A percentile compares a stretch with the other conserved stretches of the same genome.
Conservation (phyloP, 2,113 vertebrate genomes). For the Cisticola juncidis region DNA sequence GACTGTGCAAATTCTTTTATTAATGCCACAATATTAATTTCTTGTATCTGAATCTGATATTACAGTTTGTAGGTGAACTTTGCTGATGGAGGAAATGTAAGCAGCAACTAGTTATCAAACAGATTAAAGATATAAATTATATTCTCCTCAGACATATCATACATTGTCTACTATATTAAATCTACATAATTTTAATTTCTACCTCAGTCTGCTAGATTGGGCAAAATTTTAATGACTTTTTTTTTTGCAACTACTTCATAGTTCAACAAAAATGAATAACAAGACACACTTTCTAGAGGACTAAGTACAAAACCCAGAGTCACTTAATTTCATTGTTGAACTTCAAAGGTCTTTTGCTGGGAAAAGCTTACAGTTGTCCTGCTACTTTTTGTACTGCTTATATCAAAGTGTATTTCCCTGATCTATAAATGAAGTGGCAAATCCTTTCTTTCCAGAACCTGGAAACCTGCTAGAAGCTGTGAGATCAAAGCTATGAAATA, state of each 20-base stretch:
- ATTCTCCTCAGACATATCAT: background rate
- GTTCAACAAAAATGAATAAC: background rate
- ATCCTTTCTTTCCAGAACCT: slow-evolving; percentile 24
- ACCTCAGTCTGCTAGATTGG: background rate
- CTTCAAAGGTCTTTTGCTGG: slow-evolving; percentile 17
- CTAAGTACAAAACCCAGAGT: background rate
- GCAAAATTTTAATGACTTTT: background rate
- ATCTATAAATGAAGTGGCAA: slow-evolving; percentile 15
- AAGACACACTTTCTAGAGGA: background rate
- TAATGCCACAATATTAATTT: background rate
- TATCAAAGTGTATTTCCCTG: slow-evolving; percentile 18
- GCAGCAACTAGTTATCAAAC: background rate
- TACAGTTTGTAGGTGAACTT: background rate
- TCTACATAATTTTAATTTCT: background rate
- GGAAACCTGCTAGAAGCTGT: slow-evolving; percentile 10
- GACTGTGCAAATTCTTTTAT: background rate
- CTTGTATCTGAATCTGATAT: background rate
- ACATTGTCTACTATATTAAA: background rate
- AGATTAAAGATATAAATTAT: background rate
- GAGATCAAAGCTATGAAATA: slow-evolving; percentile 34
- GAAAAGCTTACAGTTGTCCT: background rate
- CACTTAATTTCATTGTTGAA: background rate
- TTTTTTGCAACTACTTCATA: background rate
- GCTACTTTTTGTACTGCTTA: background rate
- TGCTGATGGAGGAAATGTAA: background rate